Base-by-base conservation (phyloP, 2,888 invertebrate genomes). In the Leucania comma region DNA sequence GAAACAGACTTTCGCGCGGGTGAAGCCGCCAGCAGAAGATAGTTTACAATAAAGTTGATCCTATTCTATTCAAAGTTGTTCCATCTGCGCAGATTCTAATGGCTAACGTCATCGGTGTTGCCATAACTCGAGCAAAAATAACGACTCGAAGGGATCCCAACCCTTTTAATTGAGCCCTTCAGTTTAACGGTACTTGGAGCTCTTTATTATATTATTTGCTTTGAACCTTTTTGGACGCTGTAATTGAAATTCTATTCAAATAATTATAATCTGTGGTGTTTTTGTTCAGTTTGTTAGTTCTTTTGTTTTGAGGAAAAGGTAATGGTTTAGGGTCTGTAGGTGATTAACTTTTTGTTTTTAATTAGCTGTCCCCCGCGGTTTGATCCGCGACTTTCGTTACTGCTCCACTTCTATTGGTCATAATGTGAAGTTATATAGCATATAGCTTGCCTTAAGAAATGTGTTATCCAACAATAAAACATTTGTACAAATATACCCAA, bases 61-160 rank as follows among this genome's bases (percentile, higher is more conserved):
- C 14, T 38, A 38, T 38, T 42, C 14, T 4, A 17, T 42, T 42
- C 17, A 20, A n/a, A 54, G 29, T 29, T 54, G 10, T 3, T 9
- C 20, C 29, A 20, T 54, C 29, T 29, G 10, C 10, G 20, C 10
- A 20, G 4, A 1, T 10, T 29, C 54, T 29, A 50, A 68, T 51
- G 46, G 54, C 65, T 53, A n/a, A 62, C 51, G 61, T 75, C 69
- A 61, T 54, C 53, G 58, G n/a, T 65, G 67, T 66, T 81, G 64
- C 64, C 63, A 80, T 75, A 72, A 68, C 51, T 66, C 53, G 10
- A 56, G n/a, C n/a, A 51, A 63, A 81, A 81, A 75, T 71, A 67
- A 69, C 29, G 35, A 64, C 56, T 51, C 6, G 22, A 26, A 63
- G 54, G 24, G 56, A 66, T 66, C 56, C 62, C 8, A 48, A 59